Conservation (phyloP, 2,888 invertebrate species). For the Zaprionus bogoriensis region DNA sequence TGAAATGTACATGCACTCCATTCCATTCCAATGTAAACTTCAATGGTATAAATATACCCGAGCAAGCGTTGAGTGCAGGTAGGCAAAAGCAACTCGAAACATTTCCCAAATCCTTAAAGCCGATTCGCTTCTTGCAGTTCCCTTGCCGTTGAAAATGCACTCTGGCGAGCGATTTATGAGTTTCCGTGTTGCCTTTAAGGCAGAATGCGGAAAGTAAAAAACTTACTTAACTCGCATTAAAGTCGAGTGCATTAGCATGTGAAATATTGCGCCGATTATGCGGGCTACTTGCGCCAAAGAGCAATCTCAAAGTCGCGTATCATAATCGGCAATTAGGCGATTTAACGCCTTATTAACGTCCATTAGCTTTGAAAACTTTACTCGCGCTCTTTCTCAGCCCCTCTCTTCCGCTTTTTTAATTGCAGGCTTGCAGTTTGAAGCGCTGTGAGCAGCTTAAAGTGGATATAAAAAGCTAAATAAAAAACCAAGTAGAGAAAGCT, state of each 20-base stretch:
- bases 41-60: not conserved
- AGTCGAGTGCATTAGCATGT: slow-evolving; percentile 14
- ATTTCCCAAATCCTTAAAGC: slow-evolving; percentile 50
- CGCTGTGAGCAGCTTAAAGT: too few relatives aligned
- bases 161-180: slow-evolving; percentile 41
- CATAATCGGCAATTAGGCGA: slow-evolving; percentile 66
- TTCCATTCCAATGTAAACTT: not conserved
- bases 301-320: too few relatives aligned
- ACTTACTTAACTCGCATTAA: slow-evolving; percentile 11
- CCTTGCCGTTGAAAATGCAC: slow-evolving; percentile 50
- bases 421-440: too few relatives aligned
- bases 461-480: too few relatives aligned
- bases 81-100: slow-evolving; percentile 34
- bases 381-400: too few relatives aligned
- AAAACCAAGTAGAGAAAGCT: too few relatives aligned
- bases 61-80: not conserved
- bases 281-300: slow-evolving; percentile 2
- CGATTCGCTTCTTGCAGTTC: slow-evolving; percentile 8
- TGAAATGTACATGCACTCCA: too few relatives aligned
- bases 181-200: slow-evolving; percentile 4
- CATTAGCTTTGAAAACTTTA: slow-evolving; percentile 24
- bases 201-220: not conserved
- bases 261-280: slow-evolving; percentile 23
- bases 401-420: too few relatives aligned
- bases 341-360: slow-evolving; percentile 73